A percentile compares a stretch with the other conserved stretches of the same genome.
Evolutionary conservation across 2,888 invertebrate species (phyloP).

Genomic region (Psylliodes chrysocephalus): DNA sequence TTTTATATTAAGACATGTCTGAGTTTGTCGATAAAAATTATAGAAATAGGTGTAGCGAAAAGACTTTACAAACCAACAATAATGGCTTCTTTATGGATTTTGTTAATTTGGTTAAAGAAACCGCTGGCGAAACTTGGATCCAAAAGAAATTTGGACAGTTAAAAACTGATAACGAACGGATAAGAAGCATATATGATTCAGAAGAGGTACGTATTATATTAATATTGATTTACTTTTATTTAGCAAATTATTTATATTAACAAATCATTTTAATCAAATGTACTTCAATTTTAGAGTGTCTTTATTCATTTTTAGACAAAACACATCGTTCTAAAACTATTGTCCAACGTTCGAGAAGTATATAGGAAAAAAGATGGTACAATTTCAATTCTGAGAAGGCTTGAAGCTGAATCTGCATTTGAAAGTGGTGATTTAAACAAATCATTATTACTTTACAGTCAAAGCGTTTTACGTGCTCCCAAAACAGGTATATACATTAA

Average conservation of each 20-base stretch:
- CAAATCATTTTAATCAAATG: too few relatives aligned
- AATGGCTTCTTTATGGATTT: constrained; percentile 81
- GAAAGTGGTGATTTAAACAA: constrained; percentile 67
- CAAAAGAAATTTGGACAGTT: constrained; percentile 69
- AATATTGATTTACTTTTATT: too few relatives aligned
- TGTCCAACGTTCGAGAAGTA: constrained; percentile 75
- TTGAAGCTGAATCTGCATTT: constrained; percentile 71
- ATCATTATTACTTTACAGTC: constrained; percentile 74
- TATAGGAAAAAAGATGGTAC: constrained; percentile 74
- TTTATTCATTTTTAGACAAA: constrained; percentile 32
- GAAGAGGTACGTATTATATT: constrained; percentile 60
- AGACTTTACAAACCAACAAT: constrained; percentile 78
- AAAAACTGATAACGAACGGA: constrained; percentile 70
- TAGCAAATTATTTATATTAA: too few relatives aligned
- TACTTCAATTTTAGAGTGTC: too few relatives aligned
- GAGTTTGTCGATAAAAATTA: constrained; percentile 58
- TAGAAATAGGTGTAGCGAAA: constrained; percentile 76
- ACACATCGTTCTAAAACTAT: constrained; percentile 41
- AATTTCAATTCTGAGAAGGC: constrained; percentile 70
- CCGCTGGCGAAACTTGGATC: constrained; percentile 71
- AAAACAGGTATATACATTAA: constrained; percentile 73
- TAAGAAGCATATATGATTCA: constrained; percentile 68
- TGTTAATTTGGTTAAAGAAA: constrained; percentile 69
- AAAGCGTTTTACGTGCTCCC: constrained; percentile 80
- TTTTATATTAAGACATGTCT: constrained; percentile 24